Evolutionary conservation across 1,140 invertebrate species (phyloP).

Genomic region (Leucophenga varia): DNA sequence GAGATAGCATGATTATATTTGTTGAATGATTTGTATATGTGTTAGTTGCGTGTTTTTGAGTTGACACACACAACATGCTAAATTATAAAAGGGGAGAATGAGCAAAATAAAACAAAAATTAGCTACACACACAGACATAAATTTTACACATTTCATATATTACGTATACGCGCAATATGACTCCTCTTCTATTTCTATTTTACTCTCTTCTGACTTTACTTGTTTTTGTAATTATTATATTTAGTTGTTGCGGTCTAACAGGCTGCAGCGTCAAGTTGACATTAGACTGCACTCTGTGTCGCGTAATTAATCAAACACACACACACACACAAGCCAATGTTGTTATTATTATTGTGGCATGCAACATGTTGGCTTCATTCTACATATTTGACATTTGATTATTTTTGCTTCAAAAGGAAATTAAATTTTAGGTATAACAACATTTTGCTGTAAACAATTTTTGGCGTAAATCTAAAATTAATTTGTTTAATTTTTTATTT

Average conservation of each 20-base stretch:
- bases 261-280: background rate
- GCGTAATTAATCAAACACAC: conserved; percentile 43
- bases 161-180: too few relatives aligned
- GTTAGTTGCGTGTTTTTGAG: conserved; percentile 6
- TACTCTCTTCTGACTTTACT: background rate
- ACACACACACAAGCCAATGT: conserved; percentile 9
- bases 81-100: conserved; percentile 16
- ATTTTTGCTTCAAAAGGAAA: conserved; percentile 15
- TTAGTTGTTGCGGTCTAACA: conserved; percentile 14
- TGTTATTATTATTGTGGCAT: too few relatives aligned
- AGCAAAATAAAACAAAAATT: background rate
- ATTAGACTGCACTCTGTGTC: conserved; percentile 17
- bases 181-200: too few relatives aligned
- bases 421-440: background rate
- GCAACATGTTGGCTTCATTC: too few relatives aligned
- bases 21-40: too few relatives aligned
- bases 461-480: conserved; percentile 43
- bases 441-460: too few relatives aligned
- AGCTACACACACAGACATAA: too few relatives aligned
- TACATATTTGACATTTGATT: conserved; percentile 35
- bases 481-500: too few relatives aligned
- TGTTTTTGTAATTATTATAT: conserved; percentile 33
- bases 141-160: too few relatives aligned
- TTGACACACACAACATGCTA: conserved; percentile 5
- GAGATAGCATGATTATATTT: too few relatives aligned